These are phyloP conservation scores for Chaenogobius annularis DNA, from an alignment of 2,113 vertebrate species.

Conservation along the genomic window DNA sequence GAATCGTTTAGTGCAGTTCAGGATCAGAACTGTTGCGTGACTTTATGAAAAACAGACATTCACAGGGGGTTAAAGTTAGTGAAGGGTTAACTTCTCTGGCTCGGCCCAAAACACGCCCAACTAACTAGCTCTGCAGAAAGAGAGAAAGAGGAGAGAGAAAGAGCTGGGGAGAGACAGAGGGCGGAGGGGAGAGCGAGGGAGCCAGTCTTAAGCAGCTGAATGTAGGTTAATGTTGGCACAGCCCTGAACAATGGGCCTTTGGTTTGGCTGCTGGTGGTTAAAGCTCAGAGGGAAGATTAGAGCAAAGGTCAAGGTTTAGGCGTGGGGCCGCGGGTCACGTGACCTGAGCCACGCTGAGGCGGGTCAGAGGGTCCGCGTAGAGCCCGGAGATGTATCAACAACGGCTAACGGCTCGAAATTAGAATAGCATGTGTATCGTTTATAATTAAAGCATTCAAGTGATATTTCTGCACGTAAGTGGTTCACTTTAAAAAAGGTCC, in stretches of 20 bases:
- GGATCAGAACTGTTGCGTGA: too few species aligned
- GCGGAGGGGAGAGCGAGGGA: neutral
- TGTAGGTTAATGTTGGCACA: constrained; percentile 78
- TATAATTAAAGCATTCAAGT: too few species aligned
- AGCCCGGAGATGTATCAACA: neutral
- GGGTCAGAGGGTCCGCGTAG: neutral
- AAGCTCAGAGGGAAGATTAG: constrained; percentile 52
- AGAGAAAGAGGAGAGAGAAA: neutral
- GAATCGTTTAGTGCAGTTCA: too few species aligned
- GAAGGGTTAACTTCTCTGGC: constrained; percentile 54
- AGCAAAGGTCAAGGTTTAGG: constrained; percentile 65
- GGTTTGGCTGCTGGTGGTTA: constrained; percentile 62
- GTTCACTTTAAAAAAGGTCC: too few species aligned
- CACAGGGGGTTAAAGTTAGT: too few species aligned
- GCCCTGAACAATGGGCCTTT: constrained; percentile 75
- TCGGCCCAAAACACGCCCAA: constrained; percentile 29
- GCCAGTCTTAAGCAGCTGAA: constrained; percentile 62
- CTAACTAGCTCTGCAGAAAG: constrained; percentile 35
- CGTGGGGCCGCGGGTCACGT: constrained; percentile 50
- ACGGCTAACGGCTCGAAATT: too few species aligned
- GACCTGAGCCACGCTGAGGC: constrained; percentile 33
- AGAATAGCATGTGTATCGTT: too few species aligned
- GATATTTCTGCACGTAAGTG: too few species aligned
- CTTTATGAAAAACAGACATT: too few species aligned
- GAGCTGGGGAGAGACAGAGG: neutral